Evolutionary conservation across 1,140 invertebrate genomes (phyloP), one percentile per base, ranked within the genome.

Genomic region (Bombus confusus): DNA sequence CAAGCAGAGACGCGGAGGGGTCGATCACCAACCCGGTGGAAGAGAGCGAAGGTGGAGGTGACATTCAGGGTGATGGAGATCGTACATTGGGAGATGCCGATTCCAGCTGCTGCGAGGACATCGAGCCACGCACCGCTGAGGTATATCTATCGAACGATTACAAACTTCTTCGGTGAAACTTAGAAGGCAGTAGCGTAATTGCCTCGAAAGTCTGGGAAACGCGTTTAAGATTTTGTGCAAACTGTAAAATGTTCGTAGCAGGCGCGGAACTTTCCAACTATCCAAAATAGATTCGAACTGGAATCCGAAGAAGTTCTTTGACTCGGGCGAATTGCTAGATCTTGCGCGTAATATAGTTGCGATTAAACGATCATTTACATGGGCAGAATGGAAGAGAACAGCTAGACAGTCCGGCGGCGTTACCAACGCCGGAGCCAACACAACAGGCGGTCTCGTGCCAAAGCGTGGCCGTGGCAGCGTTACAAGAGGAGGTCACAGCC

Each of bases 401-500:
- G 25, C 72, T 91, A 85, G 91, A 91, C 52, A 93, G 93, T 89
- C 93, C 93, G 18, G 93, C 93, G 52, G 93, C 92, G 25, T 80
- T 93, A n/a, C 93, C 93, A 37, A 95, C 95, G 73, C 95, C 95
- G 4, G 95, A 96, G 82, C 95, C 94, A 72, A 91, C 95, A 64
- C 95, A 95, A 78, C 95, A 95, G 90, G 95, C 95, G 3, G 88
- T 81, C 1, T 93, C 93, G 6, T 93, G 92, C 64, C 93, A 93
- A 74, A 93, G 91, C 62, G 92, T 93, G 18, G 92, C 87, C 18
- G 89, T 93, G 18, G 92, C 91, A n/a, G 85, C 92, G 25, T 76
- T 96, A 41, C 96, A 96, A 86, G 95, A 96, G 71, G 96, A 96
- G 94, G 95, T 96, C 37, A 88, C 93, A 12, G 95, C 95, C 78